Percentiles rank a stretch among this genome's conserved stretches.
Evolutionary conservation across 2,113 vertebrate species (phyloP).

Genomic region (Chamaea fasciata): DNA sequence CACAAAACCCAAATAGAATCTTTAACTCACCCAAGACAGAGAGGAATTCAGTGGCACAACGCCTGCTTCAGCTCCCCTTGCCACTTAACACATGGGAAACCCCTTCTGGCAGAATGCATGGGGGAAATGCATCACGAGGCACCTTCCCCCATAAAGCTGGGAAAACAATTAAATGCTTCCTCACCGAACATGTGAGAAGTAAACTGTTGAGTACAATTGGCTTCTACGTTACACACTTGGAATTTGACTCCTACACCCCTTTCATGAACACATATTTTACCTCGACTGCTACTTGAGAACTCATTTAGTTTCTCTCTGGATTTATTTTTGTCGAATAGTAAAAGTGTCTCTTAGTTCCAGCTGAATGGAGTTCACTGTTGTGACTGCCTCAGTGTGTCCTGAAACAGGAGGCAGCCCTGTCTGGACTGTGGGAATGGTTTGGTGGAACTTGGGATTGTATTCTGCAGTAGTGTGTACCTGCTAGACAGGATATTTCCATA

Average conservation of each 20-base stretch:
- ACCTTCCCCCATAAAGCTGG: background rate
- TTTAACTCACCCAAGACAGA: background rate
- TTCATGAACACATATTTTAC: background rate
- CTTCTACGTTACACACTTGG: background rate
- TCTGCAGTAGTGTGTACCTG: background rate
- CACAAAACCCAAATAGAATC: background rate
- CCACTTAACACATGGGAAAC: background rate
- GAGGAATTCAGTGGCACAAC: background rate
- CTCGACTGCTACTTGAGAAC: background rate
- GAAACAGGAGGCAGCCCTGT: background rate
- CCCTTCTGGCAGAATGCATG: background rate
- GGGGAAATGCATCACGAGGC: background rate
- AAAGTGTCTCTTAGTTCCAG: background rate
- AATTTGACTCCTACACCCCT: background rate
- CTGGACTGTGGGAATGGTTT: constrained; percentile 3
- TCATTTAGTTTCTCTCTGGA: background rate
- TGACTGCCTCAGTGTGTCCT: background rate
- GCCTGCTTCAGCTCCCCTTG: background rate
- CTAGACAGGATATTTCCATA: background rate
- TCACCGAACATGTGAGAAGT: background rate
- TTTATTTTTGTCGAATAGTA: background rate
- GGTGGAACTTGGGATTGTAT: background rate
- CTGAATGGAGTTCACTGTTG: constrained; percentile 15
- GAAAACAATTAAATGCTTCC: background rate
- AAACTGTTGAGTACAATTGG: background rate